These are phyloP conservation scores for Drosophila yakuba DNA, from an alignment of 1,140 invertebrate genomes.

Conservation along the genomic window DNA sequence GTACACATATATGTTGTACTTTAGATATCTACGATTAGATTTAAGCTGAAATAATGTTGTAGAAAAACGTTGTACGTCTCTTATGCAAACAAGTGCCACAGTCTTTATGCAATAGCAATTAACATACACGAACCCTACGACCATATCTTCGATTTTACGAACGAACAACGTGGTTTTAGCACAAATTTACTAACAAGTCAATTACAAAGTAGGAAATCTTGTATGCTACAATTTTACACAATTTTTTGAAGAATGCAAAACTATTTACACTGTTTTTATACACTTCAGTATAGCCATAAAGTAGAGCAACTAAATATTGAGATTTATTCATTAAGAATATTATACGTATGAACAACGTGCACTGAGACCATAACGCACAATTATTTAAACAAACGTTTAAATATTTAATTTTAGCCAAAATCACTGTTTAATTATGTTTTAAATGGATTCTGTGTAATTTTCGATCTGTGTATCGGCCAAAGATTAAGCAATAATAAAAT, in stretches of 20 bases:
- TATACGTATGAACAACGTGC: constrained; percentile 15
- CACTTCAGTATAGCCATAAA: constrained; percentile 54
- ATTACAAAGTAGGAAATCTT: constrained; percentile 42
- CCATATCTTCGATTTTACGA: constrained; percentile 34
- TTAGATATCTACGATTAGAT: constrained; percentile 12
- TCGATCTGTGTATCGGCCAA: constrained; percentile 79
- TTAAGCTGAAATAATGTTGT: constrained; percentile 9
- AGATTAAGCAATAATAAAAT: constrained; percentile 80
- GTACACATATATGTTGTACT: constrained; percentile 38
- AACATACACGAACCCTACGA: constrained; percentile 25
- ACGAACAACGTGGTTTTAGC: constrained; percentile 20
- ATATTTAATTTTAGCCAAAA: constrained; percentile 35
- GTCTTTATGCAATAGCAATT: constrained; percentile 45
- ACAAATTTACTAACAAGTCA: constrained; percentile 57
- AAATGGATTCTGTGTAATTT: constrained; percentile 60
- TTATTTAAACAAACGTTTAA: constrained; percentile 17
- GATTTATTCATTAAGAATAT: constrained; percentile 23
- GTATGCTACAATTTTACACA: constrained; percentile 53
- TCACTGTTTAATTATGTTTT: constrained; percentile 50
- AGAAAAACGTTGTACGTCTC: constrained; percentile 44
- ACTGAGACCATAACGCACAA: constrained; percentile 10
- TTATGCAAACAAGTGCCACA: constrained; percentile 79
- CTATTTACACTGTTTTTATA: constrained; percentile 54
- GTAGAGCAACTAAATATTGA: constrained; percentile 30
- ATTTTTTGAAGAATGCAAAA: constrained; percentile 43